A percentile compares a stretch with the other conserved stretches of the same genome.
Conservation (phyloP, 2,888 invertebrate genomes). For the Corbicula japonica region DNA sequence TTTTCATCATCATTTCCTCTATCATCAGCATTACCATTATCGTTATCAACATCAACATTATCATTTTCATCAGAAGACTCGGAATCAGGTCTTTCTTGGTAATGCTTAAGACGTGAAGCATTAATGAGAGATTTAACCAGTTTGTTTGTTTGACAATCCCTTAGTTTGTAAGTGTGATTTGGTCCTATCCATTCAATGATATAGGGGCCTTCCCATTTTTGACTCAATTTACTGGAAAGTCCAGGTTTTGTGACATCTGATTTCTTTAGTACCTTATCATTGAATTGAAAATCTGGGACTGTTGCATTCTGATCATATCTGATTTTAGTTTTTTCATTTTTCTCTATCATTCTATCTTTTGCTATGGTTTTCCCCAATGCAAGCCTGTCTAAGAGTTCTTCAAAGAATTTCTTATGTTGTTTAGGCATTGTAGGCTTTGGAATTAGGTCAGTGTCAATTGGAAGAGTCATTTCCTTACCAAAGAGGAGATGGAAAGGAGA, state of each 20-base stretch:
- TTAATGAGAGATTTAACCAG: neutral
- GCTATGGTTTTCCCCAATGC: slow-evolving; percentile 10
- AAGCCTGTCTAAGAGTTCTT: slow-evolving; percentile 3
- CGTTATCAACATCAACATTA: neutral
- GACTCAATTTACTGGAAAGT: neutral
- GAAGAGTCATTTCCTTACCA: slow-evolving; percentile 34
- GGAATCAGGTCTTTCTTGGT: slow-evolving; percentile 7
- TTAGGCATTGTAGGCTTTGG: slow-evolving; percentile 17
- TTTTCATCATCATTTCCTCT: no score
- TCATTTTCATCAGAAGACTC: neutral
- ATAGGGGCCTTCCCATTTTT: slow-evolving; percentile 8
- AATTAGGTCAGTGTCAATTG: slow-evolving; percentile 29
- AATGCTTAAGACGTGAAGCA: slow-evolving; percentile 45
- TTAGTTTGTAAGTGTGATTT: slow-evolving; percentile 1
- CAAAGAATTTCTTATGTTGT: slow-evolving; percentile 3
- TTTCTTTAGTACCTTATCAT: slow-evolving; percentile 14
- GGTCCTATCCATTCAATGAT: neutral
- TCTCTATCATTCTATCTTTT: slow-evolving; percentile 1
- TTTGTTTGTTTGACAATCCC: neutral
- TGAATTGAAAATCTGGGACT: slow-evolving; percentile 5
- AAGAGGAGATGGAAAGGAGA: slow-evolving; percentile 54
- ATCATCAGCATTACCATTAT: no score
- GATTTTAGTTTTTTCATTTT: slow-evolving; percentile 3
- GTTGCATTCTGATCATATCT: slow-evolving; percentile 22
- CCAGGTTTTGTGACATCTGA: neutral